These are phyloP conservation scores for Sardina pilchardus DNA, from an alignment of 2,113 vertebrate species.

Conservation along the genomic window DNA sequence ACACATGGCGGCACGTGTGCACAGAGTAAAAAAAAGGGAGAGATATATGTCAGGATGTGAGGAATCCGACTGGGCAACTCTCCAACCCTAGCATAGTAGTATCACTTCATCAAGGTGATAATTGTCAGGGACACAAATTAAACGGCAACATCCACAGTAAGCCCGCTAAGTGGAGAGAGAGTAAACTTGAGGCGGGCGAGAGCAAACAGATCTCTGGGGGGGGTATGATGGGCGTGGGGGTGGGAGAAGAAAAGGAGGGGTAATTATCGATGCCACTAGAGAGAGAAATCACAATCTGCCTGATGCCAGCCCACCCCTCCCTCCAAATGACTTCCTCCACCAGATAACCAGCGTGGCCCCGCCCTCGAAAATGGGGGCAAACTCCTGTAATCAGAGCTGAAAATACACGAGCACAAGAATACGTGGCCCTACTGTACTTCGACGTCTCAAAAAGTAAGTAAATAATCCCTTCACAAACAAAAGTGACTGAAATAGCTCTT, in stretches of 20 bases:
- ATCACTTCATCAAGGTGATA: slow-evolving; percentile 55
- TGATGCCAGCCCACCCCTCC: slow-evolving; percentile 64
- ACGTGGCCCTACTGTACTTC: neutral
- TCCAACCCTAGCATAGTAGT: slow-evolving; percentile 54
- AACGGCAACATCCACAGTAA: slow-evolving; percentile 57
- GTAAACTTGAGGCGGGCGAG: slow-evolving; percentile 8
- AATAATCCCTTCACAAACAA: neutral
- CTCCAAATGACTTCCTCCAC: slow-evolving; percentile 67
- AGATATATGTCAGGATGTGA: slow-evolving; percentile 17
- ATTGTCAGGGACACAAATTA: slow-evolving; percentile 63
- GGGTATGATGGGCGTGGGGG: slow-evolving; percentile 46
- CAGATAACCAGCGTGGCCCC: slow-evolving; percentile 58
- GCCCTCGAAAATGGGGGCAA: slow-evolving; percentile 32
- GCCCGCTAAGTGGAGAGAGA: slow-evolving; percentile 47
- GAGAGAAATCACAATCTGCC: slow-evolving; percentile 66
- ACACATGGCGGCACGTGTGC: neutral
- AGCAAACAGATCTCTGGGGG: slow-evolving; percentile 48
- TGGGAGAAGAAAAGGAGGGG: slow-evolving; percentile 48
- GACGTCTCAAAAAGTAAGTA: neutral
- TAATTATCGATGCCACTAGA: slow-evolving; percentile 67
- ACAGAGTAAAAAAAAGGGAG: neutral
- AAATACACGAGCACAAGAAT: too few species aligned
- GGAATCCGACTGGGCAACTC: slow-evolving; percentile 40
- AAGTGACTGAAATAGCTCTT: neutral
- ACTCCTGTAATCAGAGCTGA: slow-evolving; percentile 42